A percentile compares a stretch with the other conserved stretches of the same genome.
Evolutionary conservation across 2,888 invertebrate genomes (phyloP).

Genomic region (Polydrusus pterygomalis): DNA sequence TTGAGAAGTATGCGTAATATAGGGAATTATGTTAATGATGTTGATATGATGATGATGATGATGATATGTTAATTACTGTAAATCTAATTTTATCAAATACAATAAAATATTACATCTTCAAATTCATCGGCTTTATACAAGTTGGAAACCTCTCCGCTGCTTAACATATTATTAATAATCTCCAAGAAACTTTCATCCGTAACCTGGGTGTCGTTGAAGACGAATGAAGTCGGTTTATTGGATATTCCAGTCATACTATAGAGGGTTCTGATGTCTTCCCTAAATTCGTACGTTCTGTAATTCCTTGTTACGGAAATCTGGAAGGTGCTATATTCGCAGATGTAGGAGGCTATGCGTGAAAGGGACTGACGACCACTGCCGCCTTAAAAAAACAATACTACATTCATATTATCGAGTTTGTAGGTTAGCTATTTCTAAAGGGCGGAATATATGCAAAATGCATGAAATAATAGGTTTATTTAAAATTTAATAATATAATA

Average conservation of each 20-base stretch:
- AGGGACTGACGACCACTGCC: slow-evolving; percentile 91
- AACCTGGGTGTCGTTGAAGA: slow-evolving; percentile 91
- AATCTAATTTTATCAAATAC: too few relatives aligned
- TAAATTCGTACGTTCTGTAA: slow-evolving; percentile 85
- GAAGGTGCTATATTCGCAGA: slow-evolving; percentile 86
- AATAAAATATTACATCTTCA: slow-evolving; percentile 80
- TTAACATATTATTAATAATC: slow-evolving; percentile 91
- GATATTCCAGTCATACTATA: slow-evolving; percentile 85
- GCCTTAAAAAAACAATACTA: slow-evolving; percentile 71
- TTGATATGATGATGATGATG: too few relatives aligned
- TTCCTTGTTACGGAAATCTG: slow-evolving; percentile 87
- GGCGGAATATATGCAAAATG: too few relatives aligned
- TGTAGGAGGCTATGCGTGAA: slow-evolving; percentile 84
- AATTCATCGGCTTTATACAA: slow-evolving; percentile 92
- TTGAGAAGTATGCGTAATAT: too few relatives aligned
- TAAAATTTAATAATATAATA: too few relatives aligned
- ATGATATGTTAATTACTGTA: too few relatives aligned
- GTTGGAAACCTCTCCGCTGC: slow-evolving; percentile 91
- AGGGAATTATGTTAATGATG: too few relatives aligned
- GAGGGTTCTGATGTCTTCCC: slow-evolving; percentile 86
- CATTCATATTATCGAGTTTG: neutral
- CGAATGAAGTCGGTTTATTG: slow-evolving; percentile 83
- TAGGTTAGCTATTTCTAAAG: too few relatives aligned
- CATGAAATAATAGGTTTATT: too few relatives aligned
- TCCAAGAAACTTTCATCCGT: slow-evolving; percentile 90